Percentiles rank a stretch among this genome's conserved stretches.
These are phyloP conservation scores for Urosaurus nigricauda DNA, from an alignment of 2,797 vertebrate species.

Conservation along the genomic window DNA sequence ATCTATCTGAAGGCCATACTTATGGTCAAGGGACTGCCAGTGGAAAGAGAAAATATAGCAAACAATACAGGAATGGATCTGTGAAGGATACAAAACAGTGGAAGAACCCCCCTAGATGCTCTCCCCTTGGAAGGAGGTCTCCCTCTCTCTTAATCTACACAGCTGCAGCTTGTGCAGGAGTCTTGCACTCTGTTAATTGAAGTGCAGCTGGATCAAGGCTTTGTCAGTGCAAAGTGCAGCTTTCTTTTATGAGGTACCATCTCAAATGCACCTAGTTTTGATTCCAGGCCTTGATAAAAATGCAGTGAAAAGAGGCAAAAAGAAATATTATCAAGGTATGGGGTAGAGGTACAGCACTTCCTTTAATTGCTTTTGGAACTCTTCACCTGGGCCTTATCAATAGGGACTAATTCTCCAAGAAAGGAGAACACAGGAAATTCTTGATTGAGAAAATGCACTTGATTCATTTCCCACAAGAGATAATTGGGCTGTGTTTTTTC, in stretches of 20 bases:
- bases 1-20: constrained; percentile 29
- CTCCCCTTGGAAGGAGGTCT: constrained; percentile 39
- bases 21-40: neutral
- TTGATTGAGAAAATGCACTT: constrained; percentile 65
- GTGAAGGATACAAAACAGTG: constrained; percentile 31
- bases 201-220: constrained; percentile 62
- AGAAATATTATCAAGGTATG: constrained; percentile 51
- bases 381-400: constrained; percentile 60
- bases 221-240: constrained; percentile 54
- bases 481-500: constrained; percentile 53
- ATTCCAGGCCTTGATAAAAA: constrained; percentile 49
- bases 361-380: constrained; percentile 76
- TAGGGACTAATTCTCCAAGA: constrained; percentile 67
- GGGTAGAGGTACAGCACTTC: constrained; percentile 53
- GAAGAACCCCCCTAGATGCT: constrained; percentile 19
- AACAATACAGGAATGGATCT: constrained; percentile 28
- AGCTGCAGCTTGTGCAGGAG: constrained; percentile 55
- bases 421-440: constrained; percentile 60
- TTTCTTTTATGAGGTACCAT: constrained; percentile 50
- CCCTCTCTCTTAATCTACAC: constrained; percentile 48
- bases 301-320: constrained; percentile 37
- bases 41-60: constrained; percentile 1
- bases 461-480: constrained; percentile 64
- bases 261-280: constrained; percentile 43
- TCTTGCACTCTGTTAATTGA: constrained; percentile 63